Base-by-base conservation (phyloP, 2,113 vertebrate genomes). In the Ceyx margarethae region DNA sequence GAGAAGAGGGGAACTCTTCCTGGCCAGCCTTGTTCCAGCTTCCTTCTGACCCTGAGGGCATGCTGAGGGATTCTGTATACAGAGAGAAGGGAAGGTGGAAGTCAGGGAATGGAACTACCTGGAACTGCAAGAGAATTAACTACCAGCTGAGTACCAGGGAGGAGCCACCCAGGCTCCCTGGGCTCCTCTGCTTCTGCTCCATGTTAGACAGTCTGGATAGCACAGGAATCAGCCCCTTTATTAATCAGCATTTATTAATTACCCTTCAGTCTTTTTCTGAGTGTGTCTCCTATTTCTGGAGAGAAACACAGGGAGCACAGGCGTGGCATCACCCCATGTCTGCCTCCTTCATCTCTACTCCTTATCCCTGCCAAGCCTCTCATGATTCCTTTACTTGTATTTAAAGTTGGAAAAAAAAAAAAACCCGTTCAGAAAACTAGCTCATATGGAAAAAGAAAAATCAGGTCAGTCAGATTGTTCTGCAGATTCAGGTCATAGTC, bases 401-500 rank as follows among this genome's bases (percentile, higher is more conserved):
- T 81, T 77, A 80, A 92, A 71, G 72, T 5, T 83, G 72, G 28
- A 1, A 57, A 83, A 89, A 85, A 77, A 81, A 8, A 10, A 61
- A n/a, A 64, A 8, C 6, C 25, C 29, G 25, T 58, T 89, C 57
- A 89, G 89, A 81, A 77, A 93, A 72, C 25, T 29, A 89, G 62
- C 87, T 89, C 53, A 43, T 35, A 81, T 1, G 69, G 93, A 90
- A 86, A 77, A 85, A 67, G 79, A 90, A 82, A 87, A 87, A 90
- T 91, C 71, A 89, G 79, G 76, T 90, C 89, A 88, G 12, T 85
- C 68, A 71, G 68, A 35, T 3, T 51, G 60, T 37, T 71, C 65
- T 95, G 72, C 57, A 90, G 85, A 94, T 90, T 94, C 79, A 91
- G 71, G 81, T 86, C 81, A 89, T 76, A 68, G 42, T 81, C 62